Conservation (phyloP, 2,113 vertebrate species). For the Dunckerocampus dactyliophorus region DNA sequence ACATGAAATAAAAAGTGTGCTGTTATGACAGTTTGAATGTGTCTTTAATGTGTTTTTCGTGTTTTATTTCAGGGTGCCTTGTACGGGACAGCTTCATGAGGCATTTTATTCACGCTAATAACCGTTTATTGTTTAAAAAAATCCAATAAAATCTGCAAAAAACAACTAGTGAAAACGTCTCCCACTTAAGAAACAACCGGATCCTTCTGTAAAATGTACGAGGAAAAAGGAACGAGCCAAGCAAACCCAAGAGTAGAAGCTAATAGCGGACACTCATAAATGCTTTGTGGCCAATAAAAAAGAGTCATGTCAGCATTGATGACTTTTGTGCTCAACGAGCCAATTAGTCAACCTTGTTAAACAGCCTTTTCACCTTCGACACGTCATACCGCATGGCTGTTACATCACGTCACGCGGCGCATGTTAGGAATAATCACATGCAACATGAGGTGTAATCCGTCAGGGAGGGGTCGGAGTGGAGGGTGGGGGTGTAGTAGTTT, state of each 20-base stretch:
- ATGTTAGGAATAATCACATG: neutral
- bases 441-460: neutral
- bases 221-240: neutral
- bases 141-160: neutral
- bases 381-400: neutral
- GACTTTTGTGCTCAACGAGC: conserved; percentile 11
- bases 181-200: neutral
- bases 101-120: neutral
- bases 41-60: no score
- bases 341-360: conserved; percentile 13
- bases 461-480: conserved; percentile 29
- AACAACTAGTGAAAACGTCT: neutral
- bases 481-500: conserved; percentile 8
- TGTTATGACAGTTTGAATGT: no score
- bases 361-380: neutral
- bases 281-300: conserved; percentile 45
- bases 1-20: no score
- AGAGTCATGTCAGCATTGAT: conserved; percentile 14
- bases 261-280: conserved; percentile 34
- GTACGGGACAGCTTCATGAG: neutral
- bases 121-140: neutral
- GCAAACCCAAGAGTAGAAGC: no score
- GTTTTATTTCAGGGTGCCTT: no score
- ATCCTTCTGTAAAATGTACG: neutral
- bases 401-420: neutral